Evolutionary conservation across 2,113 vertebrate genomes (phyloP).

Genomic region (Cochlearius cochlearius): DNA sequence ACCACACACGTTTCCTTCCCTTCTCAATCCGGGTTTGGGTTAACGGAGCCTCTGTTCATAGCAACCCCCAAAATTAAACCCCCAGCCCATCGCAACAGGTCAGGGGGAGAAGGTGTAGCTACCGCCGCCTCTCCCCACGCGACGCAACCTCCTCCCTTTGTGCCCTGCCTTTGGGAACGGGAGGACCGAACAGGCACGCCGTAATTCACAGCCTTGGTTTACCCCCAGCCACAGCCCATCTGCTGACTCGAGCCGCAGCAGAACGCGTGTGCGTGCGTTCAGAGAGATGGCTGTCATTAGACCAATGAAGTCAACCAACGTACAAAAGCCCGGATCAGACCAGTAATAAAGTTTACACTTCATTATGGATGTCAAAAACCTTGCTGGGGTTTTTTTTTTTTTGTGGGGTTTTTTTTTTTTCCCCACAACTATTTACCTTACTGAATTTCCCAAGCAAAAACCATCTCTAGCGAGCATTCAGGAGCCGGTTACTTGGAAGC

Average conservation of each 20-base stretch:
- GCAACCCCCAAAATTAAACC: conserved; percentile 7
- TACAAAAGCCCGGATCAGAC: conserved; percentile 47
- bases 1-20: not conserved
- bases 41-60: conserved; percentile 2
- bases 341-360: conserved; percentile 51
- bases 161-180: conserved; percentile 25
- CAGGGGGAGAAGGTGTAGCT: not conserved
- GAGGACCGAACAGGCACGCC: conserved; percentile 60
- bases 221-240: conserved; percentile 67
- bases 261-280: conserved; percentile 42
- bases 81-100: not conserved
- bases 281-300: conserved; percentile 51
- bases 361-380: conserved; percentile 40
- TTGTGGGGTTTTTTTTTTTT: not conserved
- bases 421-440: conserved; percentile 15
- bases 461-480: conserved; percentile 25
- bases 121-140: conserved; percentile 1
- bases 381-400: not conserved
- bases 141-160: conserved; percentile 16
- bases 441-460: conserved; percentile 36
- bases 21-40: not conserved
- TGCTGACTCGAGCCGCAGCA: conserved; percentile 55
- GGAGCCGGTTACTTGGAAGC: conserved; percentile 12
- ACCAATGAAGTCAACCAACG: conserved; percentile 24
- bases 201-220: conserved; percentile 61